Evolutionary conservation across 1,140 invertebrate species (phyloP), one percentile per base, ranked within the genome.

Genomic region (Plutomurus gul): DNA sequence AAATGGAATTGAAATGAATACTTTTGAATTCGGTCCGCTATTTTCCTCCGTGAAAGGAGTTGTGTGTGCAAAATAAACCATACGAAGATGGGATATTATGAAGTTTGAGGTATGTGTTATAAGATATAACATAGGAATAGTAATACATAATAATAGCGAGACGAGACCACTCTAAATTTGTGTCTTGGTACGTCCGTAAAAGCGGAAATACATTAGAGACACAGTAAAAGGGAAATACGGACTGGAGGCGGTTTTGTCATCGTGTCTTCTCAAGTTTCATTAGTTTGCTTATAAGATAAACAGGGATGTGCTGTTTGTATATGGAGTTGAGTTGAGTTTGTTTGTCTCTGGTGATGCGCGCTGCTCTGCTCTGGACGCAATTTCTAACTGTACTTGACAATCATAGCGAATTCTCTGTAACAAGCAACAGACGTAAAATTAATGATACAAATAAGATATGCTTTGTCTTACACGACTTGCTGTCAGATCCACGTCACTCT

Each of bases 161-260:
- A n/a, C n/a, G n/a, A n/a, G n/a, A n/a, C n/a, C n/a, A n/a, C n/a
- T n/a, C n/a, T n/a, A n/a, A n/a, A n/a, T n/a, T n/a, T n/a, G n/a
- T n/a, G n/a, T n/a, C n/a, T n/a, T n/a, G n/a, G n/a, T n/a, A n/a
- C n/a, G n/a, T n/a, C n/a, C n/a, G n/a, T n/a, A n/a, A n/a, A n/a
- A n/a, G n/a, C n/a, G n/a, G n/a, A n/a, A n/a, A n/a, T n/a, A n/a
- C n/a, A n/a, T n/a, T n/a, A n/a, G n/a, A n/a, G n/a, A n/a, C n/a
- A n/a, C n/a, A n/a, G n/a, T n/a, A n/a, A n/a, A n/a, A n/a, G n/a
- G n/a, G n/a, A n/a, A n/a, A n/a, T n/a, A n/a, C n/a, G n/a, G n/a
- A n/a, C 56, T 65, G 56, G 30, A 30, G 56, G 56, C 56, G 56
- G 30, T 65, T 65, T 65, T 65, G 56, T 65, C 56, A 65, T 65